phyloP scores from a whole-genome alignment of 2,113 vertebrate species.

The Manacus vitellinus region DNA sequence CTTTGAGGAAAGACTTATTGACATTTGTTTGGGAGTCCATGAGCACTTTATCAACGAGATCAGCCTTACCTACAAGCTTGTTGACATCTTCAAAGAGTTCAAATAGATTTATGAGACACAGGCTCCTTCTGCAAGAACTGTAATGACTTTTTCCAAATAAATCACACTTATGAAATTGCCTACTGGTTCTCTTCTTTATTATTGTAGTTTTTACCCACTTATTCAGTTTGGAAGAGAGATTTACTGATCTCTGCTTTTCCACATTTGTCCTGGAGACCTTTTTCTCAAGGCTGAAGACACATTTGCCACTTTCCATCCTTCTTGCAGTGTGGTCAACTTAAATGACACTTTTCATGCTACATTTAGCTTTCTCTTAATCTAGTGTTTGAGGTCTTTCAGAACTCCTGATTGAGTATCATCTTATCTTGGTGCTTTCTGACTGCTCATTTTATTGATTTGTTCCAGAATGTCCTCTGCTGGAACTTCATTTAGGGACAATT shows the following conservation, averaged over 20 bases:
- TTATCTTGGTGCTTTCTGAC: constrained; percentile 52
- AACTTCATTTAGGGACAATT: constrained; percentile 66
- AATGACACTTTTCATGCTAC: constrained; percentile 53
- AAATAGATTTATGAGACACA: constrained; percentile 36
- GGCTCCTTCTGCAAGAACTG: constrained; percentile 47
- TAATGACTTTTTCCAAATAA: constrained; percentile 65
- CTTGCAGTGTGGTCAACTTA: constrained; percentile 23
- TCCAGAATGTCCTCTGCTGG: constrained; percentile 55
- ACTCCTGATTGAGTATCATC: constrained; percentile 48
- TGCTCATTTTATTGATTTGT: constrained; percentile 52
- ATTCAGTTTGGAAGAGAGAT: constrained; percentile 32
- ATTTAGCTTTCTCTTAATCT: constrained; percentile 64
- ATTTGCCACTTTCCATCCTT: constrained; percentile 38
- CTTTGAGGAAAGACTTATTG: constrained; percentile 53
- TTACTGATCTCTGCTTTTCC: constrained; percentile 11
- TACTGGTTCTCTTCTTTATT: constrained; percentile 46
- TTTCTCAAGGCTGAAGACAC: constrained; percentile 59
- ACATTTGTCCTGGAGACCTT: constrained; percentile 40
- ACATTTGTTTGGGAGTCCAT: constrained; percentile 45
- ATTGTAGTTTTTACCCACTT: constrained; percentile 47
- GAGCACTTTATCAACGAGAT: constrained; percentile 35
- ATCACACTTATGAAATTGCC: constrained; percentile 66
- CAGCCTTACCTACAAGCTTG: constrained; percentile 38
- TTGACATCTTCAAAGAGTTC: constrained; percentile 54
- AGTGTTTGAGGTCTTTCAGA: constrained; percentile 44